Conservation (phyloP, 2,888 invertebrate species). For the Drosophila nigricruria region DNA sequence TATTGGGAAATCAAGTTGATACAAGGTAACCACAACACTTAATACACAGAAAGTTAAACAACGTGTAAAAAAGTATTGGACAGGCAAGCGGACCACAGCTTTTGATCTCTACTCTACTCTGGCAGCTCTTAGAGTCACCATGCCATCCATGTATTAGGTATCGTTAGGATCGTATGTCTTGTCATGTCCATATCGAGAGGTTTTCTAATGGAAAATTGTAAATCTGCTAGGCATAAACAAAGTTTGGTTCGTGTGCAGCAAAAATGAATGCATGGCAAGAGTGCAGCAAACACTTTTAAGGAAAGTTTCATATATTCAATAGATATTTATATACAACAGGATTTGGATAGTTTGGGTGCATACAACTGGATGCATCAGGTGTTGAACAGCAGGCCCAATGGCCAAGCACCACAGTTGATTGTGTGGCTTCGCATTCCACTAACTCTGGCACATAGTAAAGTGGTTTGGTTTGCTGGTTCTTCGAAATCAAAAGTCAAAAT, state of each 20-base stretch:
- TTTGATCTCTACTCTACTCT: conserved; percentile 9
- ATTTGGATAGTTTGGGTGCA: conserved; percentile 32
- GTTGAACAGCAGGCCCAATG: conserved; percentile 4
- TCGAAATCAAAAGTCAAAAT: conserved; percentile 17
- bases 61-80: conserved; percentile 8
- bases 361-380: conserved; percentile 40
- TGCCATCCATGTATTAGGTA: conserved; percentile 6
- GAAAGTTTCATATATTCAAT: conserved; percentile 5
- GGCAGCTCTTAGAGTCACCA: not conserved
- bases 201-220: conserved; percentile 21
- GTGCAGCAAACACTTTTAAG: conserved; percentile 52
- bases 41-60: conserved; percentile 31
- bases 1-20: conserved; percentile 8
- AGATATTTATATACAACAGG: conserved; percentile 29
- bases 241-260: conserved; percentile 48
- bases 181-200: conserved; percentile 3
- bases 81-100: conserved; percentile 38
- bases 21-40: conserved; percentile 48
- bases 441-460: conserved; percentile 6
- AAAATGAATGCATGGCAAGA: conserved; percentile 53
- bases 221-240: conserved; percentile 13
- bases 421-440: conserved; percentile 32
- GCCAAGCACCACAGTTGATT: conserved; percentile 26
- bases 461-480: conserved; percentile 22
- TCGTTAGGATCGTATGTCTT: conserved; percentile 16